Evolutionary conservation across 2,888 invertebrate species (phyloP).

Genomic region (Nymphalis c-album): DNA sequence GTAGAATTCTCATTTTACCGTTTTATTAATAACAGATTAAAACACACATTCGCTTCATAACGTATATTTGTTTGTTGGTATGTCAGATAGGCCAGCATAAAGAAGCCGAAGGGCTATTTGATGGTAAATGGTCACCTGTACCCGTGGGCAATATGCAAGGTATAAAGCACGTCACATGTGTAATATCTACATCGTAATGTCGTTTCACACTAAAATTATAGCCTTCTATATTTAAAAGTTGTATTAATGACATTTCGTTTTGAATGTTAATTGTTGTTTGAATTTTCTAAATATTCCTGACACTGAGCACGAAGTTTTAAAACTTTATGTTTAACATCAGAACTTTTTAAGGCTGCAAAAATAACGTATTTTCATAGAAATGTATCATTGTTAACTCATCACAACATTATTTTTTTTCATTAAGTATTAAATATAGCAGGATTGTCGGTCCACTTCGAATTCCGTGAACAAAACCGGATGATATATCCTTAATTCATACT

Average conservation of each 20-base stretch:
- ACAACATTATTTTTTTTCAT: not conserved
- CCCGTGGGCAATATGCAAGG: not conserved
- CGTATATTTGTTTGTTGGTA: no score
- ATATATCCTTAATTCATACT: conserved; percentile 9
- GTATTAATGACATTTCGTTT: not conserved
- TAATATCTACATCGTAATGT: not conserved
- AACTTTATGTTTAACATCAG: no score
- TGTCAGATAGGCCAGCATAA: no score
- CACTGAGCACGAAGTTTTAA: not conserved
- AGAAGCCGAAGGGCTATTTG: no score
- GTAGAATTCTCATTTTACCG: no score
- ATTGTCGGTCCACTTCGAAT: conserved; percentile 9
- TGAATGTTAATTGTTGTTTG: not conserved
- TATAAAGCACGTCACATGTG: not conserved
- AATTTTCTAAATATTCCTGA: not conserved
- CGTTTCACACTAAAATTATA: not conserved
- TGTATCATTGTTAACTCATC: not conserved
- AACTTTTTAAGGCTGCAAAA: not conserved
- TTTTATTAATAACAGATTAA: no score
- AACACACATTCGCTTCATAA: no score
- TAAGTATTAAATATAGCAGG: conserved; percentile 1
- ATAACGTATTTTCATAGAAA: not conserved
- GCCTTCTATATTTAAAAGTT: not conserved
- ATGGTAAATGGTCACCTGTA: not conserved
- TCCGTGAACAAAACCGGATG: conserved; percentile 17